Percentiles rank a stretch among this genome's conserved stretches.
Evolutionary conservation across 2,888 invertebrate genomes (phyloP).

Genomic region (Hirtodrosophila trivittata): DNA sequence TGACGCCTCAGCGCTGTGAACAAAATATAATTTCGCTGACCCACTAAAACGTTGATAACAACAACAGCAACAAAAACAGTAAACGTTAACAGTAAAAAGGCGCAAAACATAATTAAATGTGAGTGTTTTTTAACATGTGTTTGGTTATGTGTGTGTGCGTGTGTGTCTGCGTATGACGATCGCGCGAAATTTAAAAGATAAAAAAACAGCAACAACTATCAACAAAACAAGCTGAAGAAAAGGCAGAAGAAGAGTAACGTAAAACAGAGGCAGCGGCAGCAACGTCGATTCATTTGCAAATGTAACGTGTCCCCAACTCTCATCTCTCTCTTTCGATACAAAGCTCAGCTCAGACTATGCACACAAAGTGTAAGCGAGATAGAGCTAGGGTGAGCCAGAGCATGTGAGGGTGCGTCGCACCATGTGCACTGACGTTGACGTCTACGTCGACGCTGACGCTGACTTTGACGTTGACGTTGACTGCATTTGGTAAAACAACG

Average conservation of each 20-base stretch:
- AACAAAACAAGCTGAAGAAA: constrained; percentile 24
- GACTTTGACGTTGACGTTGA: constrained; percentile 19
- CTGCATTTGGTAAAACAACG: constrained; percentile 51
- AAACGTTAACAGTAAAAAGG: constrained; percentile 33
- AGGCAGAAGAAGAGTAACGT: constrained; percentile 8
- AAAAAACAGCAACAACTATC: constrained; percentile 36
- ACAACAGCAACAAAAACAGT: constrained; percentile 34
- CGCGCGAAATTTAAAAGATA: constrained; percentile 43
- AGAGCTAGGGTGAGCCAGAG: constrained; percentile 5
- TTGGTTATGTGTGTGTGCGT: not conserved
- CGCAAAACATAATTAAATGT: constrained; percentile 70
- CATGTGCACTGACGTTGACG: constrained; percentile 28
- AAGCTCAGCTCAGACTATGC: constrained; percentile 42
- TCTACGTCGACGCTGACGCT: not conserved
- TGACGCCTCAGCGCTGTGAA: constrained; percentile 13
- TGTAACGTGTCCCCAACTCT: constrained; percentile 5
- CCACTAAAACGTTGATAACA: constrained; percentile 65
- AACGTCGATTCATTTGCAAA: constrained; percentile 10
- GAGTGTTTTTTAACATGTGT: constrained; percentile 50
- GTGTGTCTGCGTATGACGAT: constrained; percentile 33
- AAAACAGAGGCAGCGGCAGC: constrained; percentile 6
- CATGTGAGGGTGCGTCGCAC: not conserved
- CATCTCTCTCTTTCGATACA: constrained; percentile 16
- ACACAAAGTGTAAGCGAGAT: constrained; percentile 16
- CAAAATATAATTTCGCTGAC: constrained; percentile 71